Base-by-base conservation (phyloP, 2,888 invertebrate genomes). In the Drosophila maculinotata region DNA sequence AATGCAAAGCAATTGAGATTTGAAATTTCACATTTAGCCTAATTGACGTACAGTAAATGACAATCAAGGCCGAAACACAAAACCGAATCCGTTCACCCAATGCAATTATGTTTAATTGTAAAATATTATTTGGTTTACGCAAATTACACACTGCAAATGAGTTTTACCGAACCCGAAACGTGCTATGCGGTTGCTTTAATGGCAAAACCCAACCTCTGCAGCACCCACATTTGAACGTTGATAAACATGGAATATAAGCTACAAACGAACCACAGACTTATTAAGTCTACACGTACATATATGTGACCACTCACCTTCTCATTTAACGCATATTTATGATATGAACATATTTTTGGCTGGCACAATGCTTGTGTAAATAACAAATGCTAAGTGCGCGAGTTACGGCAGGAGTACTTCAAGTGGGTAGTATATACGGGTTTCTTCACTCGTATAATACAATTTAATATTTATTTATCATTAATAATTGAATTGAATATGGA, bases 101-200 rank as follows among this genome's bases (percentile, higher is more conserved):
- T 68, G 76, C 83, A 82, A 85, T 82, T 77, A 82, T 79, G 66
- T 72, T 79, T 82, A 79, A 85, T 77, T 75, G 80, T 69, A 39
- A 82, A 85, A 72, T 75, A 85, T 85, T 76, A 74, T 85, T 67
- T 53, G 69, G 65, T 67, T 80, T 77, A 69, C 78, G 49, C 84
- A 83, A 79, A 79, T 83, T 83, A 69, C 81, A 64, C 70, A 60
- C 47, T 20, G 44, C 59, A 78, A 81, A 75, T 72, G 75, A 44
- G 65, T 51, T 56, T 53, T 69, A 44, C 15, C 45, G 56, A 48
- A 45, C 25, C 26, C 31, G 41, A 68, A 81, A 76, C 73, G 64
- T 80, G 73, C 62, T 57, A 44, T 70, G 82, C 38, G 82, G 68
- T 70, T 54, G 26, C 33, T 39, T 63, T 62, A 65, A 60, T 67